These are phyloP conservation scores for Sylvilagus floridanus DNA, from an alignment of 2,797 vertebrate genomes.

Conservation along the genomic window DNA sequence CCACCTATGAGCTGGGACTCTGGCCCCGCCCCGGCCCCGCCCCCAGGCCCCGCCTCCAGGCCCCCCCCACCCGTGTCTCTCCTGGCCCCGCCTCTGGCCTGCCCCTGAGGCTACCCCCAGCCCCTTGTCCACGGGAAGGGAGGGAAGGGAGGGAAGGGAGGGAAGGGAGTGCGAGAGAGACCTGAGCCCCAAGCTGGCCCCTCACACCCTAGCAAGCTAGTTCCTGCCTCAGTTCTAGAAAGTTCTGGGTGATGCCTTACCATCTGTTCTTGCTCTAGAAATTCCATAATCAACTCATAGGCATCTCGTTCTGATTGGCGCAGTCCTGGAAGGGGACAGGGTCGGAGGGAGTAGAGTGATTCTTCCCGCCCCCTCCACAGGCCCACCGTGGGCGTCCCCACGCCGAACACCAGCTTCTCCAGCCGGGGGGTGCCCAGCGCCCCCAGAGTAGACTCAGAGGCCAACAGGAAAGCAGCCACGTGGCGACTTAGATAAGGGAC, in stretches of 20 bases:
- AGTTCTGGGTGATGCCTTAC: slow-evolving; percentile 49
- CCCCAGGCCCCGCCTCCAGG: not conserved
- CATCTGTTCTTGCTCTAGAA: slow-evolving; percentile 13
- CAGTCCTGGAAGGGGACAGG: slow-evolving; percentile 38
- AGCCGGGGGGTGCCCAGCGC: too few relatives aligned
- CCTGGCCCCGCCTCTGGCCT: too few relatives aligned
- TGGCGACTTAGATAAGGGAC: not conserved
- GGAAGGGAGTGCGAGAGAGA: too few relatives aligned
- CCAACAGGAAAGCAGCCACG: fast-evolving
- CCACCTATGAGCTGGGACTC: too few relatives aligned
- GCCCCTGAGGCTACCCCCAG: too few relatives aligned
- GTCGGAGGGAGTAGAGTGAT: not conserved
- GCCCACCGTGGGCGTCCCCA: too few relatives aligned
- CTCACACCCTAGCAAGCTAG: not conserved
- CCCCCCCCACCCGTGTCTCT: not conserved
- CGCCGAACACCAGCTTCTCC: too few relatives aligned
- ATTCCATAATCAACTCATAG: slow-evolving; percentile 33
- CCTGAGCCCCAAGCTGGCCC: too few relatives aligned
- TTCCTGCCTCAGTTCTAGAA: not conserved
- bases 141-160: too few relatives aligned
- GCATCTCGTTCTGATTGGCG: slow-evolving; percentile 74
- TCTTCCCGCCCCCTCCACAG: too few relatives aligned
- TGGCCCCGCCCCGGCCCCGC: too few relatives aligned
- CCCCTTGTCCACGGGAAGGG: too few relatives aligned
- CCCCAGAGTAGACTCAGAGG: not conserved